phyloP scores from a whole-genome alignment of 1,140 invertebrate genomes.

The Drosophila nannoptera region DNA sequence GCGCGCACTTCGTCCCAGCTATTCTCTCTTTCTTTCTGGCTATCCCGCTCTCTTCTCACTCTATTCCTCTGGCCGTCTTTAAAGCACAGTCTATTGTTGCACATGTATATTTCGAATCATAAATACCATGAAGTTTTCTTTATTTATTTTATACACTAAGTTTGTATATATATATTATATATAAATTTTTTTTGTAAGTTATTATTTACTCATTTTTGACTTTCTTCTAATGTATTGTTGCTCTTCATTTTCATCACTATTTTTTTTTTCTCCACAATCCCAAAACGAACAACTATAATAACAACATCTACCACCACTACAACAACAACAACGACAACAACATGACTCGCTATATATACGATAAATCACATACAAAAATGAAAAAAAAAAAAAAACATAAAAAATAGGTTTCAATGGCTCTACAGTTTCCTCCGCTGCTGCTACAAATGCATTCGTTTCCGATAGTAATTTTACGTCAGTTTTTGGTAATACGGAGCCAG shows the following conservation, averaged over 20 bases:
- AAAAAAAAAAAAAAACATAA: slow-evolving; percentile 50
- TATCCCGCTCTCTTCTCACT: background rate
- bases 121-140: slow-evolving; percentile 28
- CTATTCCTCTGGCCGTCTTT: slow-evolving; percentile 39
- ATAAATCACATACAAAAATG: slow-evolving; percentile 35
- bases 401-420: slow-evolving; percentile 80
- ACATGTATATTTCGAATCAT: slow-evolving; percentile 38
- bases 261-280: slow-evolving; percentile 51
- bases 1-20: slow-evolving; percentile 13
- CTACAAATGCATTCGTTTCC: slow-evolving; percentile 89
- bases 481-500: slow-evolving; percentile 86
- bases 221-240: slow-evolving; percentile 78
- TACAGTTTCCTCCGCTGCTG: slow-evolving; percentile 81
- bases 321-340: slow-evolving; percentile 38
- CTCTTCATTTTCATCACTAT: slow-evolving; percentile 73
- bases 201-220: slow-evolving; percentile 45
- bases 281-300: slow-evolving; percentile 33
- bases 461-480: slow-evolving; percentile 92
- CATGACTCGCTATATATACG: slow-evolving; percentile 31
- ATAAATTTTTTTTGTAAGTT: slow-evolving; percentile 32
- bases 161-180: no score
- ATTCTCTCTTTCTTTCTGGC: background rate
- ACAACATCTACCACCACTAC: slow-evolving; percentile 20
- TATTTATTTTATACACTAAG: slow-evolving; percentile 45
- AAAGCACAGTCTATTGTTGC: slow-evolving; percentile 48